phyloP scores from a whole-genome alignment of 2,797 vertebrate genomes.

The Rhinogobio ventralis region DNA sequence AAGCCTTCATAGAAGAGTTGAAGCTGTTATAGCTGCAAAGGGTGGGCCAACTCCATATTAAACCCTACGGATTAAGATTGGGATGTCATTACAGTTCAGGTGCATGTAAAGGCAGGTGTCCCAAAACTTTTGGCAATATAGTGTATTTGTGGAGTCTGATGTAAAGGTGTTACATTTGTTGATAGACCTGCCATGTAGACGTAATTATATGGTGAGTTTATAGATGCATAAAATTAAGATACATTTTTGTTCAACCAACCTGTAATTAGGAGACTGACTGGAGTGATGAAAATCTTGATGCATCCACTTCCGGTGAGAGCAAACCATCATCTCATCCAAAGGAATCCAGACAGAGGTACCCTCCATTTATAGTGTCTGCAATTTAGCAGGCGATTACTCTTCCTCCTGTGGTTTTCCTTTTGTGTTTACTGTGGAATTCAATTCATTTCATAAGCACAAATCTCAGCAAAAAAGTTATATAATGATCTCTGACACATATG shows the following conservation, averaged over 20 bases:
- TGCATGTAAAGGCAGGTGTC: no score
- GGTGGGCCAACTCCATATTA: no score
- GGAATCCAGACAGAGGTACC: constrained; percentile 54
- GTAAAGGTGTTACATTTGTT: constrained; percentile 24
- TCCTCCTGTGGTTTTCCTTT: constrained; percentile 67
- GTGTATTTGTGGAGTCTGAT: not conserved
- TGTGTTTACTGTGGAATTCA: constrained; percentile 45
- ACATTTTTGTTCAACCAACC: constrained; percentile 43
- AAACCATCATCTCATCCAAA: constrained; percentile 45
- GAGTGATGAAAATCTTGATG: constrained; percentile 38
- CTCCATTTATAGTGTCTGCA: constrained; percentile 47
- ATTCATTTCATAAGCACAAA: constrained; percentile 33
- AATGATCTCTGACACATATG: constrained; percentile 13
- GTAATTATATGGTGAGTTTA: constrained; percentile 55
- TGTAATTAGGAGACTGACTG: constrained; percentile 54
- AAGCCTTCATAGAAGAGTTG: no score
- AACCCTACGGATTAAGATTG: no score
- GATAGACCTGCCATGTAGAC: constrained; percentile 39
- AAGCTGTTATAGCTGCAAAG: no score
- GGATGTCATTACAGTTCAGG: no score
- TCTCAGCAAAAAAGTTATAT: constrained; percentile 30
- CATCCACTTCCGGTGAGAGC: constrained; percentile 41
- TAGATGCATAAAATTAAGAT: constrained; percentile 54
- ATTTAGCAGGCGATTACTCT: constrained; percentile 56
- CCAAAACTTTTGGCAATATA: no score